Evolutionary conservation across 2,888 invertebrate species (phyloP), one percentile per base, ranked within the genome.

Genomic region (Mantis religiosa): DNA sequence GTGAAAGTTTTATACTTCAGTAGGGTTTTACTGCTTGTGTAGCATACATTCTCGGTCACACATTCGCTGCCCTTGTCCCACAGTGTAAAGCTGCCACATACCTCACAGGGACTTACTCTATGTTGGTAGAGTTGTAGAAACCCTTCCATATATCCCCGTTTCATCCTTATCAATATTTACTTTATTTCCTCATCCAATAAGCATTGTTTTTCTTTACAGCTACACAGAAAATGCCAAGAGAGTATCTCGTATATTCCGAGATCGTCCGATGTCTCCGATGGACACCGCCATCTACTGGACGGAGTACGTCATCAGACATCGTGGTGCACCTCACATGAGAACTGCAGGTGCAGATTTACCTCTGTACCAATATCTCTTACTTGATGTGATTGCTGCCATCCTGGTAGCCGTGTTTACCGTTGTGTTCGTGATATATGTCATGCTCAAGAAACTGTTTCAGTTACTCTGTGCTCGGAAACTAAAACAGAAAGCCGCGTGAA

Each of bases 241-340:
- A 25, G 89, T 92, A 4, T 93, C 94, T 0, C 91, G 91, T 27
- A 91, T 93, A 25, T 95, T 95, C 91, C 93, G 93, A 82, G 95
- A 95, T 91, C 94, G 96, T 0, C 95, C 94, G 0, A 92, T 95
- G 90, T 92, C 94, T 8, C 95, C 96, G 0, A 93, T 95, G 41
- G 94, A 95, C 54, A 95, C 95, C 9, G 94, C 96, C 12, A 93
- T 95, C 12, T 95, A 95, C 93, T 96, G 96, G 96, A 94, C 95
- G 34, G 96, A 96, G 91, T 95, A 96, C 91, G 95, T 96, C 1
- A 95, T 92, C 25, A 91, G 93, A 85, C 92, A 94, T 90, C 92
- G 92, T 4, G 93, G 93, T 0, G 93, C 94, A 0, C 90, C 91
- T 2, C 92, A 93, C 88, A 91, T 94, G 41, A 93, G 93, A 89